Evolutionary conservation across 2,888 invertebrate genomes (phyloP), one percentile per base, ranked within the genome.

Genomic region (Drosophila hawaiiensis): DNA sequence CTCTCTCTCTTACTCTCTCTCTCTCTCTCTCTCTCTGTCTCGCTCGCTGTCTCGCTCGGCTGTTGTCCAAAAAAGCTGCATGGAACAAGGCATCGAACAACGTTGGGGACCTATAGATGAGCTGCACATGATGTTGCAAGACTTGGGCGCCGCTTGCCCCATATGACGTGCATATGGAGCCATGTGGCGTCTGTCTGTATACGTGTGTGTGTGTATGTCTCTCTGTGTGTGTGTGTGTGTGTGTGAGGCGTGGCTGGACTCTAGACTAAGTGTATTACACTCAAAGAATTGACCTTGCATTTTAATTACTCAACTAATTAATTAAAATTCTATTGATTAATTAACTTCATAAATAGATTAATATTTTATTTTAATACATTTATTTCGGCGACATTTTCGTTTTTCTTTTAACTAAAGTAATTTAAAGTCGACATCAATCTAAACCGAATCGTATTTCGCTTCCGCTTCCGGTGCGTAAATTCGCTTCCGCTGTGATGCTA

Each of bases 111-210:
- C 69, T 78, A 79, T 79, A 75, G 80, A 80, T 81, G 81, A 78
- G 82, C 75, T 81, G 72, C 78, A 79, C 78, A 80, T 80, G 78
- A 79, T 76, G 78, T 78, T 80, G 78, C 78, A 76, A 76, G 73
- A 56, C 66, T 76, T 76, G 76, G 69, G 69, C 62, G 68, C 68
- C 67, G 68, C 78, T 77, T 73, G 73, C 73, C 76, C 78, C 74
- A 78, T 47, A 80, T 76, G 79, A 74, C 75, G 77, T 70, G 73
- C 67, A 73, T 65, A 70, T 66, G 65, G 31, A 58, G 33, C 25
- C 37, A 56, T 61, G 35, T 43, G 58, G 43, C 54, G 41, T 31
- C 59, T 37, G 55, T 60, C 52, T 58, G 14, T 47, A 52, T 35
- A 12, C 41, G 19, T 39, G 28, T 39, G 28, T 53, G 22, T 56